Base-by-base conservation (phyloP, 2,888 invertebrate genomes). In the Heteromyza rotundicornis region DNA sequence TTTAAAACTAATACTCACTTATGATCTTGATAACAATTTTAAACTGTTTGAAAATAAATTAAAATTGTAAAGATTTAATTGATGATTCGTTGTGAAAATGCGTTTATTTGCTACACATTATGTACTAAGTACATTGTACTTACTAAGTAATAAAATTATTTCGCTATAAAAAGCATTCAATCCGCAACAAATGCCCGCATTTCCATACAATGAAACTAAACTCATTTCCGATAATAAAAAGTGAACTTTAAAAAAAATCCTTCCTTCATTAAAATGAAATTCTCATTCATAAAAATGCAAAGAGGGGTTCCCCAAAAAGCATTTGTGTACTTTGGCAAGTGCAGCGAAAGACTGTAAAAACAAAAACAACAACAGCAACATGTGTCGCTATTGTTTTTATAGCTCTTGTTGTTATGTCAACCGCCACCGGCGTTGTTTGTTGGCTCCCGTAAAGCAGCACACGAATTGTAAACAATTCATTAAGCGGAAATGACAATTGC, bases 321-420 rank as follows among this genome's bases (percentile, higher is more conserved):
- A 20, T 3, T 19, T 19, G 7, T 19, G 20, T 8, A 47, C 20
- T 17, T 56, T 56, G 56, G 44, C 56, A 56, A 56, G 54, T 56
- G 56, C 56, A 56, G 12, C 44, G 55, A n/a, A 54, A 54, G 54
- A 16, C 16, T 14, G 23, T 14, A 54, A 36, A 12, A 55, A 55
- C 35, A 56, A 56, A 12, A 32, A 17, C 27, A 53, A 24, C 24
- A 35, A 35, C 64, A 63, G 72, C 64, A 19, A 51, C 23, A 32
- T 32, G 24, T 36, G 65, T 66, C 68, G 70, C 68, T 70, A 71
- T 66, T 64, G 72, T 47, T 47, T 17, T 47, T 17, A 19, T 47
- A 2, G 54, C 22, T 70, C 68, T 69, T 70, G 73, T 66, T 63
- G 73, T 66, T 63, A 68, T 70, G 74, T 74, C 73, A 74, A 69